Evolutionary conservation across 2,888 invertebrate genomes (phyloP).

Genomic region (Ligdia adustata): DNA sequence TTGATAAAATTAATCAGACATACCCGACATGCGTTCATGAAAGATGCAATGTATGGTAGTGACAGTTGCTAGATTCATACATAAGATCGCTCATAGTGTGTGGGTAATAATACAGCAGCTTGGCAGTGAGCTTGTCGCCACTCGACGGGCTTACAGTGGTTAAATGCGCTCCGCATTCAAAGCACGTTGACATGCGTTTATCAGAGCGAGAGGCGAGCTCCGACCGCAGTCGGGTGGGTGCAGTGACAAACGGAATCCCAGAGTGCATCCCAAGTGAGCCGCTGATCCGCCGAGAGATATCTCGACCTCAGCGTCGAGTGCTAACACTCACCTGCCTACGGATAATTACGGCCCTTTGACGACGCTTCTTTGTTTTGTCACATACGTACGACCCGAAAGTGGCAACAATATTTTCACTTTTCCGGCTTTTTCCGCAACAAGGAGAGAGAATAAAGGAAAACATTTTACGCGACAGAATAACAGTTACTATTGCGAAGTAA

Average conservation of each 20-base stretch:
- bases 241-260: slow-evolving; percentile 81
- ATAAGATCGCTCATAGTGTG: slow-evolving; percentile 24
- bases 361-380: slow-evolving; percentile 67
- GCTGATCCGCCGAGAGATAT: slow-evolving; percentile 81
- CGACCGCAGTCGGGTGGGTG: slow-evolving; percentile 70
- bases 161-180: slow-evolving; percentile 68
- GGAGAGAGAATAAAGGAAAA: slow-evolving; percentile 22
- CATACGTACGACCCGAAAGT: slow-evolving; percentile 55
- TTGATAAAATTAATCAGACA: not conserved
- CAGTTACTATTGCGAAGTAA: slow-evolving; percentile 29
- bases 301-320: slow-evolving; percentile 77
- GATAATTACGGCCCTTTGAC: slow-evolving; percentile 80
- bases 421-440: slow-evolving; percentile 32
- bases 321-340: slow-evolving; percentile 74
- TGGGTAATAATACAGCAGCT: slow-evolving; percentile 28
- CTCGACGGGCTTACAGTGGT: slow-evolving; percentile 48
- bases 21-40: slow-evolving; percentile 18
- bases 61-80: slow-evolving; percentile 33
- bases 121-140: slow-evolving; percentile 40
- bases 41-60: slow-evolving; percentile 23
- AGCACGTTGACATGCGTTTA: slow-evolving; percentile 80
- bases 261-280: slow-evolving; percentile 79
- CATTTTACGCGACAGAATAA: slow-evolving; percentile 19
- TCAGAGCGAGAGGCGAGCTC: slow-evolving; percentile 74
- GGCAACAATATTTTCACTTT: slow-evolving; percentile 58